Evolutionary conservation across 2,113 vertebrate species (phyloP), one percentile per base, ranked within the genome.

Genomic region (Oceanodroma tethys): DNA sequence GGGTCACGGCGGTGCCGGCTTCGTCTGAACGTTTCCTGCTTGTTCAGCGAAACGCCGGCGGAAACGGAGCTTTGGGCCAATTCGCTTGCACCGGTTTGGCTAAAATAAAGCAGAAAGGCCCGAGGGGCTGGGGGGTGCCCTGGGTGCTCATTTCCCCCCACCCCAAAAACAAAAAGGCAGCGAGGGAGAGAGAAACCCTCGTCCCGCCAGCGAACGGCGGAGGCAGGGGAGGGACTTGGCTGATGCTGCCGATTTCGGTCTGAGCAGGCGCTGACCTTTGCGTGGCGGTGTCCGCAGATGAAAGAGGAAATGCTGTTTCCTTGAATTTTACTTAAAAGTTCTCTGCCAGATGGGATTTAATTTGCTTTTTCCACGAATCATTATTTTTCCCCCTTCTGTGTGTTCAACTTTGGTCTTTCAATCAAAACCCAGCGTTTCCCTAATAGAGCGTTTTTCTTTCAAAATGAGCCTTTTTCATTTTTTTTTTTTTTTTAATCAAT

Each of bases 231-330:
- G 52, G 65, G 65, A 18, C 13, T 6, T 9, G 71, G 79, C 60
- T 20, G 42, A 2, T 40, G 63, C 59, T 55, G 59, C 60, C 27
- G 2, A 2, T 23, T n/a, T 40, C 10, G 21, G 50, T 17, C 21
- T 3, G 26, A 47, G 79, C 45, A 34, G 56, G 10, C 34, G 16
- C 55, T 34, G 59, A 13, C n/a, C 32, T 27, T 67, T 13, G 79
- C 45, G 78, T 34, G 58, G 47, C 47, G 4, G 32, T 8, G 16
- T 27, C 65, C 22, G 8, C 65, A 36, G 36, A 40, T 43, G 56
- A 40, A 81, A 92, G 97, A 97, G 97, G 97, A 98, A 98, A 97
- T 97, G 97, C 96, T 97, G 96, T 90, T 93, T 65, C 70, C 70
- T 91, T 76, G 62, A 55, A 38, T 85, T 56, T 47, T 12, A 26